Base-by-base conservation (phyloP, 2,797 vertebrate genomes). In the Brotula barbata region DNA sequence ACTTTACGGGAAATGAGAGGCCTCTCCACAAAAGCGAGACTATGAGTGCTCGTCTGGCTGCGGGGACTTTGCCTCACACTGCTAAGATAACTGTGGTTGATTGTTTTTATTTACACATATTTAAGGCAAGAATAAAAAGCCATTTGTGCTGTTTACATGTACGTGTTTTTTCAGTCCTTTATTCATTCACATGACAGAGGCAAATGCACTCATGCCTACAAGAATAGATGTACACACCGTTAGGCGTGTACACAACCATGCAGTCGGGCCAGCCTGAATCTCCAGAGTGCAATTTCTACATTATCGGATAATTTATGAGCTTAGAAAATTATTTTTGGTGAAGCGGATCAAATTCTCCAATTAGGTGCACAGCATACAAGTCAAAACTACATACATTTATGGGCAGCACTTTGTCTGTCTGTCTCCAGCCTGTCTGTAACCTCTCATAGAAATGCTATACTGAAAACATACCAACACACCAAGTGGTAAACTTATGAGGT, bases 1-100 rank as follows among this genome's bases (percentile, higher is more conserved):
- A 73, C 75, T 87, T 91, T 91, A 91, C 85, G 80, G 90, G 89
- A 91, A 90, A 88, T 73, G 80, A 80, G 73, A 84, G 79, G 75
- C 74, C 7, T 68, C 64, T 74, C 66, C 63, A 63, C 65, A 84
- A 81, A 68, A 69, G 71, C 44, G 34, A 20, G 46, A 80, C 83
- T 81, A 73, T 88, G 73, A 78, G 77, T 51, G 74, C 48, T 75
- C 5, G 51, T 82, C 47, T 81, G 57, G 42, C 67, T 81, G 56
- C 31, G 48, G 73, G 71, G 75, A 80, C 46, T 69, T 62, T 70
- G 72, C 63, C 68, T 74, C 62, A 40, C 51, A 66, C 64, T 2
- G 11, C 63, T 65, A 51, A 63, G 74, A 81, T 65, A 73, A 78
- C 67, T 79, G 59, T 37, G 58, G 68, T 75, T 71, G 51, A 75